Percentiles rank a stretch among this genome's conserved stretches.
Evolutionary conservation across 2,797 vertebrate genomes (phyloP).

Genomic region (Phylloscopus collybita): DNA sequence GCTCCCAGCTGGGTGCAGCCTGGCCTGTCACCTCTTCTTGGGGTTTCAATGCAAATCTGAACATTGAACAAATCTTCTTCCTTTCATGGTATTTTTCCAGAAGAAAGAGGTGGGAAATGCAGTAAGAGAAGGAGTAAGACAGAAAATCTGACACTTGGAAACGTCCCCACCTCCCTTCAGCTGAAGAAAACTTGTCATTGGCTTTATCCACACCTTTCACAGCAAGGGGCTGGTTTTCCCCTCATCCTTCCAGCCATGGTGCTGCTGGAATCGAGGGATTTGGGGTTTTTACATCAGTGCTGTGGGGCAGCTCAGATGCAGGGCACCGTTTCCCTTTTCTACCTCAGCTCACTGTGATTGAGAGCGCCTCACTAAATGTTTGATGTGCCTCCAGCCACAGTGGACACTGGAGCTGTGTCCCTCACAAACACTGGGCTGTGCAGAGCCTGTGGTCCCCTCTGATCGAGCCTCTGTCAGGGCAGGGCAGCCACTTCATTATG

Average conservation of each 20-base stretch:
- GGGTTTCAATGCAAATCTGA: not conserved
- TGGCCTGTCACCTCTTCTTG: not conserved
- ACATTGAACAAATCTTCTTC: not conserved
- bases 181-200: not conserved
- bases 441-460: not conserved
- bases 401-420: not conserved
- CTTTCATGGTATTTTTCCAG: not conserved
- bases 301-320: not conserved
- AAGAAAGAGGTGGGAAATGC: not conserved
- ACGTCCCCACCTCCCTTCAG: not conserved
- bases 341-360: not conserved
- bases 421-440: not conserved
- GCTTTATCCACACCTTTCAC: not conserved
- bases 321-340: not conserved
- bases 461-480: not conserved
- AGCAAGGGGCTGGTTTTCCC: not conserved
- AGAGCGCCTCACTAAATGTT: not conserved
- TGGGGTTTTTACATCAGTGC: not conserved
- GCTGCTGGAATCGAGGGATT: not conserved
- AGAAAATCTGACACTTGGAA: not conserved
- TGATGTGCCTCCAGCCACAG: not conserved
- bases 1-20: not conserved
- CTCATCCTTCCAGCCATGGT: rapidly evolving
- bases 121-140: not conserved
- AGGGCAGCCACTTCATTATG: not conserved